Conservation (phyloP, 2,113 vertebrate species). For the Tragelaphus scriptus region DNA sequence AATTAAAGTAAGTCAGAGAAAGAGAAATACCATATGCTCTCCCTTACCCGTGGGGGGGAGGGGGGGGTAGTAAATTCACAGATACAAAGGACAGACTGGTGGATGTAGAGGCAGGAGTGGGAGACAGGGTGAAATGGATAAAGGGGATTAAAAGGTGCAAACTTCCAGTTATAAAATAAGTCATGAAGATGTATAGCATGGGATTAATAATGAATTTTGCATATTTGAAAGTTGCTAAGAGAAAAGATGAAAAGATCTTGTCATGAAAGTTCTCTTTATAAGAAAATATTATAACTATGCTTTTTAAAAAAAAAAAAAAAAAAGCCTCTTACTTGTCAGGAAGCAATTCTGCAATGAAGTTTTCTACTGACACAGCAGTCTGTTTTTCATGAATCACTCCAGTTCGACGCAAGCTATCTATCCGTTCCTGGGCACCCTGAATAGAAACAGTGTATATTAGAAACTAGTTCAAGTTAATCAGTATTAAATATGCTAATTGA, state of each 20-base stretch:
- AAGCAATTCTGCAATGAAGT: constrained; percentile 96
- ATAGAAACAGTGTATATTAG: not conserved
- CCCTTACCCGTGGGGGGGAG: not conserved
- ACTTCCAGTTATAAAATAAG: not conserved
- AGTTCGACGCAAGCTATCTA: constrained; percentile 88
- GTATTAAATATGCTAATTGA: not conserved
- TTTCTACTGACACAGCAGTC: constrained; percentile 93
- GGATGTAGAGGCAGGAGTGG: not conserved
- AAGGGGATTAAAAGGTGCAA: not conserved
- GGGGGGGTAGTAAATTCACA: not conserved
- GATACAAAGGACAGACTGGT: not conserved
- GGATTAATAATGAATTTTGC: not conserved
- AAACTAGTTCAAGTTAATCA: not conserved
- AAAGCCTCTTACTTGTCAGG: constrained; percentile 91
- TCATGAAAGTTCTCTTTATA: not conserved
- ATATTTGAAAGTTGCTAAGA: not conserved
- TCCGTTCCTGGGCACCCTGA: constrained; percentile 96
- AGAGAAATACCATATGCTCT: not conserved
- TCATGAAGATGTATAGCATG: not conserved
- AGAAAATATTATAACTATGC: not conserved
- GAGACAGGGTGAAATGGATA: not conserved
- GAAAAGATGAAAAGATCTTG: not conserved
- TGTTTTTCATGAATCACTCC: constrained; percentile 95
- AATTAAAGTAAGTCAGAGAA: not conserved
- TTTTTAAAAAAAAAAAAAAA: not conserved